A percentile compares a stretch with the other conserved stretches of the same genome.
phyloP scores from a whole-genome alignment of 2,113 vertebrate species.

The Cephalopholis sonnerati region DNA sequence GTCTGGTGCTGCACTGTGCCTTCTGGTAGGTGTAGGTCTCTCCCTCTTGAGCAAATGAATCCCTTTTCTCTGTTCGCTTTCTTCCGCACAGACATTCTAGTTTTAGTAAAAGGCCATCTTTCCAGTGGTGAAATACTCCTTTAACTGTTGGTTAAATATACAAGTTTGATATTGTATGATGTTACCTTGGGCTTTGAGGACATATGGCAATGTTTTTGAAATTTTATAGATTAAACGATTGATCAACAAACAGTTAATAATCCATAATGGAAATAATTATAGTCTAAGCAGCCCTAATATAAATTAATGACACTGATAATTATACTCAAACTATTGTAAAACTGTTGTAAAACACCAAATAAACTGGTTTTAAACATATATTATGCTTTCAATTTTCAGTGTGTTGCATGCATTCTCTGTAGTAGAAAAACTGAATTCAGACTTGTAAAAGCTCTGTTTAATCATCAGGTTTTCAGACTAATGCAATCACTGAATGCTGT shows the following conservation, averaged over 20 bases:
- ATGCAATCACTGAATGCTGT: neutral
- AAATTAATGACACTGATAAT: neutral
- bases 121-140: no score
- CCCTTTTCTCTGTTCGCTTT: no score
- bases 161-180: neutral
- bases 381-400: neutral
- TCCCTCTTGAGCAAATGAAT: no score
- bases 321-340: neutral
- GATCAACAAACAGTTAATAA: neutral
- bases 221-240: neutral
- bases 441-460: neutral
- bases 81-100: no score
- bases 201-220: neutral
- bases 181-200: neutral
- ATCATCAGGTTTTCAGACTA: neutral
- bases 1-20: no score
- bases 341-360: neutral
- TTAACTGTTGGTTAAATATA: neutral
- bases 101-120: no score
- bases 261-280: neutral
- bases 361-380: neutral
- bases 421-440: neutral
- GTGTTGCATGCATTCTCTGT: no score
- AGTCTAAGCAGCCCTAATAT: neutral
- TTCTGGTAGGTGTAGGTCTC: no score